Conservation (phyloP, 2,797 vertebrate species). For the Carcharodon carcharias region DNA sequence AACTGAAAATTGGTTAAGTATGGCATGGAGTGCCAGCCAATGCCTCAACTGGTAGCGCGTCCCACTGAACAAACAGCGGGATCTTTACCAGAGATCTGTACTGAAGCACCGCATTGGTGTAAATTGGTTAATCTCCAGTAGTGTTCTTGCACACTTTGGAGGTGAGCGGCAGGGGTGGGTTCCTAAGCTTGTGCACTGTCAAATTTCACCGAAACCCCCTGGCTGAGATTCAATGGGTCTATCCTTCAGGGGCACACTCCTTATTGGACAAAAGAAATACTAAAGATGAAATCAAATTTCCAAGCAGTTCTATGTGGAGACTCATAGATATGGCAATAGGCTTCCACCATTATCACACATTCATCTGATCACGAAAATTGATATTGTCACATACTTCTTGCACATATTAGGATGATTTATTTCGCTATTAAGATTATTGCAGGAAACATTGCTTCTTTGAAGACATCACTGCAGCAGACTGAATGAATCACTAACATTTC, state of each 20-base stretch:
- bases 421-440: not conserved
- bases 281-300: not conserved
- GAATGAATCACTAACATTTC: not conserved
- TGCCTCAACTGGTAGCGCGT: not conserved
- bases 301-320: not conserved
- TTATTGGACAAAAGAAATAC: not conserved
- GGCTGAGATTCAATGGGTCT: not conserved
- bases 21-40: not conserved
- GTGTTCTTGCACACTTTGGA: not conserved
- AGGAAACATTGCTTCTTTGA: not conserved
- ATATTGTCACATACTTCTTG: not conserved
- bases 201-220: not conserved
- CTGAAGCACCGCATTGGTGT: not conserved
- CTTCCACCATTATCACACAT: not conserved
- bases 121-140: not conserved
- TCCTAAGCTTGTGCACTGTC: not conserved
- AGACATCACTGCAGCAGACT: not conserved
- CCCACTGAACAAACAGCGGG: not conserved
- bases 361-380: not conserved
- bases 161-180: not conserved
- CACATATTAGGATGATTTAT: not conserved
- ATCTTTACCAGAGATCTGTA: not conserved
- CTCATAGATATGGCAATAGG: not conserved
- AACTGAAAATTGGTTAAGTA: too few relatives aligned
- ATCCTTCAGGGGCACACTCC: not conserved